phyloP scores from a whole-genome alignment of 1,140 invertebrate genomes.

The Nebria ingens region DNA sequence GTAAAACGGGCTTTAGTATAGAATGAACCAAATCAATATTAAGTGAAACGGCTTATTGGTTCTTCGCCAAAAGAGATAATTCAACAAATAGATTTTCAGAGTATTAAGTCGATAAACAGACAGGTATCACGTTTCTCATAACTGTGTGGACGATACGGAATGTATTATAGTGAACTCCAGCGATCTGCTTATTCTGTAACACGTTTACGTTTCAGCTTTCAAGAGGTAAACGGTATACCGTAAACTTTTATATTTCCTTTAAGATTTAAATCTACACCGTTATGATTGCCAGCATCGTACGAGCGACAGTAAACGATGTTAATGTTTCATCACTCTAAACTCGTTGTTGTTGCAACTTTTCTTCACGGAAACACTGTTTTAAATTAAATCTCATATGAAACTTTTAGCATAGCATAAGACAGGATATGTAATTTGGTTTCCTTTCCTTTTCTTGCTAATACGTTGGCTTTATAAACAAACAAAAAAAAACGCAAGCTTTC shows the following conservation, averaged over 20 bases:
- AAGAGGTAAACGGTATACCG: too few relatives aligned
- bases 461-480: too few relatives aligned
- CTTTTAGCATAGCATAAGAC: too few relatives aligned
- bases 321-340: background rate
- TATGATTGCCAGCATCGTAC: background rate
- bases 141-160: background rate
- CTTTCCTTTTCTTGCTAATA: too few relatives aligned
- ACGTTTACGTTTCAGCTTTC: too few relatives aligned
- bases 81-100: too few relatives aligned
- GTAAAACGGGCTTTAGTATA: too few relatives aligned
- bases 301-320: conserved; percentile 8
- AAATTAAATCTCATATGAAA: background rate
- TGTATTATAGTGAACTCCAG: background rate
- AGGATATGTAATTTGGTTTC: too few relatives aligned
- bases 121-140: background rate
- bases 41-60: too few relatives aligned
- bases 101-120: background rate
- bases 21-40: too few relatives aligned
- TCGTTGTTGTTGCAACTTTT: background rate
- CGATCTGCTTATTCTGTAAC: background rate
- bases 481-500: too few relatives aligned
- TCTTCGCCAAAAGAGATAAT: too few relatives aligned
- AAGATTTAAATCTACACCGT: conserved; percentile 2
- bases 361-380: background rate
- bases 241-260: background rate